Conservation (phyloP, 2,113 vertebrate species). For the Sebastes schlegelii region DNA sequence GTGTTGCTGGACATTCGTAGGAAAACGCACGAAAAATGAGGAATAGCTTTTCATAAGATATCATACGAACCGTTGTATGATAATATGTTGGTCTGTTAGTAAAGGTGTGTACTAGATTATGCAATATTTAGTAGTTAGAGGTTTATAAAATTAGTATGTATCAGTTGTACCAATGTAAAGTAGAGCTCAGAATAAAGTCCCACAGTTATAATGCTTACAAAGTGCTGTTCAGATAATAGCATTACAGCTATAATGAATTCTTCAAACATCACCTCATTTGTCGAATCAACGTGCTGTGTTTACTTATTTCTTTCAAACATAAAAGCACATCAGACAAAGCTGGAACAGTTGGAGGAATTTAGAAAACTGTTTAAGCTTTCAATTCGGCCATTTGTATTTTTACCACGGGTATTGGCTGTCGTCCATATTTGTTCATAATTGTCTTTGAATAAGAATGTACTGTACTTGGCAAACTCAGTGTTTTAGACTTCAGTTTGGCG, state of each 20-base stretch:
- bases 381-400: constrained; percentile 14
- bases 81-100: background rate
- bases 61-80: too few relatives aligned
- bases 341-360: background rate
- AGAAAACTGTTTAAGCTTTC: constrained; percentile 11
- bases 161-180: background rate
- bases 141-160: background rate
- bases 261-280: background rate
- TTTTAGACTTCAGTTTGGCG: constrained; percentile 13
- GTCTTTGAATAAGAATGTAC: constrained; percentile 21
- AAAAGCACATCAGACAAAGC: background rate
- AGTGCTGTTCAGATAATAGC: background rate
- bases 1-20: too few relatives aligned
- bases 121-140: background rate
- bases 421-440: constrained; percentile 12
- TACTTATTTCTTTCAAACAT: constrained; percentile 1
- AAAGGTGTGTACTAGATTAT: background rate
- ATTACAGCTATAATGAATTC: background rate
- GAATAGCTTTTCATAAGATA: too few relatives aligned
- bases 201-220: too few relatives aligned
- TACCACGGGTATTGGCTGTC: constrained; percentile 8
- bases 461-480: background rate
- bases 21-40: too few relatives aligned
- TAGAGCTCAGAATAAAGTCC: background rate
- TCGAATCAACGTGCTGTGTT: background rate